Evolutionary conservation across 2,113 vertebrate species (phyloP).

Genomic region (Albula glossodonta): DNA sequence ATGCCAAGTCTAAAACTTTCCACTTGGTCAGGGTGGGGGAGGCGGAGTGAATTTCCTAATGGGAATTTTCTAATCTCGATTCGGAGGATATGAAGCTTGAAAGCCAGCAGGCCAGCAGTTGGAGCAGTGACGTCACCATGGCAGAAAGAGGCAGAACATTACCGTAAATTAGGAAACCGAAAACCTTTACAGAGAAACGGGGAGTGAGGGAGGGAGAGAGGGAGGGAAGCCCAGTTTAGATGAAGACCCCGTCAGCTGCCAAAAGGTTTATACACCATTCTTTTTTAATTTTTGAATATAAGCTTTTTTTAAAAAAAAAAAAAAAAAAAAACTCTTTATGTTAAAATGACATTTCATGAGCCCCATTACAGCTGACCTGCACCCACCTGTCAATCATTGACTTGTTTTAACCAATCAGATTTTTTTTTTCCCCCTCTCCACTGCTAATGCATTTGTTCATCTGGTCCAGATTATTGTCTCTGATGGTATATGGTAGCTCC

Average conservation of each 20-base stretch:
- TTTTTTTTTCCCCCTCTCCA: too few relatives aligned
- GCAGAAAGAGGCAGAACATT: neutral
- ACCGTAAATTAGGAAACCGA: constrained; percentile 1
- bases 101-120: neutral
- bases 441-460: too few relatives aligned
- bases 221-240: too few relatives aligned
- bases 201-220: neutral
- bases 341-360: too few relatives aligned
- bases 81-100: neutral
- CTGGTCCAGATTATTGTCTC: too few relatives aligned
- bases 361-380: too few relatives aligned
- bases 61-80: neutral
- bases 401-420: too few relatives aligned
- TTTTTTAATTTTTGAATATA: neutral
- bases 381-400: too few relatives aligned
- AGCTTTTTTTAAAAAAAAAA: too few relatives aligned
- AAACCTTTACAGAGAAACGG: neutral
- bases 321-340: too few relatives aligned
- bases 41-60: neutral
- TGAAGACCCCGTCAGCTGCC: neutral
- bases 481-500: too few relatives aligned
- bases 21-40: neutral
- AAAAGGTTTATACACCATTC: neutral
- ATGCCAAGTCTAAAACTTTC: neutral
- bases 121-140: neutral